phyloP scores from a whole-genome alignment of 2,888 invertebrate genomes.

The Syrphus vitripennis region DNA sequence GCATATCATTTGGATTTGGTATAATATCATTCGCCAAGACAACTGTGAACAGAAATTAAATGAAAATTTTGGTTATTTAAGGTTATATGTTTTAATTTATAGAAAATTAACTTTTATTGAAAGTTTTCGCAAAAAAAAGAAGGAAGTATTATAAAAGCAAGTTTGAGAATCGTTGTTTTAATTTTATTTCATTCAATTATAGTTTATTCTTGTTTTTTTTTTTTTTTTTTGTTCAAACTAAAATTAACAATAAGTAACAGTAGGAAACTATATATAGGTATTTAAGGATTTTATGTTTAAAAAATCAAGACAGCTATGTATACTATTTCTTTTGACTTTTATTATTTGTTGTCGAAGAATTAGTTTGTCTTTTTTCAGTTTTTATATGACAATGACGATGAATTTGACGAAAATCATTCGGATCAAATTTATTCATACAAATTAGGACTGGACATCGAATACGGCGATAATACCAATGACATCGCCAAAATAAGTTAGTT shows the following conservation, averaged over 20 bases:
- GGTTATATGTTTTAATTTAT: background rate
- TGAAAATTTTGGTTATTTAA: conserved; percentile 42
- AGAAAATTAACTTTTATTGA: background rate
- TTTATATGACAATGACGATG: conserved; percentile 79
- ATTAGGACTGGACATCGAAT: conserved; percentile 80
- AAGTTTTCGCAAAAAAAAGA: background rate
- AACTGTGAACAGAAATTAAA: conserved; percentile 74
- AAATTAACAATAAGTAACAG: conserved; percentile 36
- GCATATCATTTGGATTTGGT: conserved; percentile 78
- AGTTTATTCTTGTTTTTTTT: no score
- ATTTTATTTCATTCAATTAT: conserved; percentile 9
- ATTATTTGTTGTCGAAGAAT: conserved; percentile 30
- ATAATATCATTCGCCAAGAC: conserved; percentile 78
- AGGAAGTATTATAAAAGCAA: background rate
- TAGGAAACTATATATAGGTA: conserved; percentile 14
- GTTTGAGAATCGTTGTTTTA: conserved; percentile 31
- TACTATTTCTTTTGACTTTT: conserved; percentile 29
- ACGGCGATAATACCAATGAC: conserved; percentile 80
- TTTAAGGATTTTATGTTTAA: background rate
- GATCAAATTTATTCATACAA: conserved; percentile 80
- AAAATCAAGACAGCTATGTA: background rate
- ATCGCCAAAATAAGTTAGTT: conserved; percentile 80
- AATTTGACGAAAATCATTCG: conserved; percentile 79
- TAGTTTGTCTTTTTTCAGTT: conserved; percentile 73
- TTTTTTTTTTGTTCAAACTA: conserved; percentile 1